A percentile compares a stretch with the other conserved stretches of the same genome.
phyloP scores from a whole-genome alignment of 2,797 vertebrate species.

The Parauchenoglanis punctatus region DNA sequence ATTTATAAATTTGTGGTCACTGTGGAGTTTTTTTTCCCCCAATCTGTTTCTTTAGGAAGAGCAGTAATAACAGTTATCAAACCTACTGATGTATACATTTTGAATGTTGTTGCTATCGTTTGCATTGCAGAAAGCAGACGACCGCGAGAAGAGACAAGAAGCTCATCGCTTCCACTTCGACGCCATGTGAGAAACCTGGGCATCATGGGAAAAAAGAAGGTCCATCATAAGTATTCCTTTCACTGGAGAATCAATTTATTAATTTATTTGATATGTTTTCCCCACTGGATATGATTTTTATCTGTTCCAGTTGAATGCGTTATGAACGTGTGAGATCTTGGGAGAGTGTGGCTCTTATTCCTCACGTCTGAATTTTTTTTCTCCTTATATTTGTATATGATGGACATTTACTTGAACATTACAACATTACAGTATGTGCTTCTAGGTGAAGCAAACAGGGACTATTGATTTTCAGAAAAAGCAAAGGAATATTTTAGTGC shows the following conservation, averaged over 20 bases:
- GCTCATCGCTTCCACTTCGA: slow-evolving; percentile 98
- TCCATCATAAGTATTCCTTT: slow-evolving; percentile 24
- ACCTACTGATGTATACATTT: not conserved
- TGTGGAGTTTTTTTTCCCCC: not conserved
- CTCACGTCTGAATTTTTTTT: not conserved
- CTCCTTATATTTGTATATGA: not conserved
- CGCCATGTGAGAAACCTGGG: slow-evolving; percentile 84
- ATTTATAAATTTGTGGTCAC: not conserved
- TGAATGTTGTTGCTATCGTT: not conserved
- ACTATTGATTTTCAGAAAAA: slow-evolving; percentile 13
- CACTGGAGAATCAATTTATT: slow-evolving; percentile 40
- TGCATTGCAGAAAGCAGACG: slow-evolving; percentile 93
- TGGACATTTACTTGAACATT: slow-evolving; percentile 21
- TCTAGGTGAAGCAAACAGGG: not conserved
- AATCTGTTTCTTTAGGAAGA: not conserved
- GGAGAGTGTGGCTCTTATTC: not conserved
- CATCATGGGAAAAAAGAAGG: slow-evolving; percentile 37
- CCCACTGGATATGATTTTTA: slow-evolving; percentile 33
- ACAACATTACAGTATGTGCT: not conserved
- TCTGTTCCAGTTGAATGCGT: slow-evolving; percentile 44
- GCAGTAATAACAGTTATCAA: not conserved
- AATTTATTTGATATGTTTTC: slow-evolving; percentile 49
- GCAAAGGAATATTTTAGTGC: not conserved
- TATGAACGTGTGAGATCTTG: not conserved
- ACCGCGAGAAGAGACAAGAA: slow-evolving; percentile 95